phyloP scores from a whole-genome alignment of 2,888 invertebrate genomes.

The Alsophila aescularia region DNA sequence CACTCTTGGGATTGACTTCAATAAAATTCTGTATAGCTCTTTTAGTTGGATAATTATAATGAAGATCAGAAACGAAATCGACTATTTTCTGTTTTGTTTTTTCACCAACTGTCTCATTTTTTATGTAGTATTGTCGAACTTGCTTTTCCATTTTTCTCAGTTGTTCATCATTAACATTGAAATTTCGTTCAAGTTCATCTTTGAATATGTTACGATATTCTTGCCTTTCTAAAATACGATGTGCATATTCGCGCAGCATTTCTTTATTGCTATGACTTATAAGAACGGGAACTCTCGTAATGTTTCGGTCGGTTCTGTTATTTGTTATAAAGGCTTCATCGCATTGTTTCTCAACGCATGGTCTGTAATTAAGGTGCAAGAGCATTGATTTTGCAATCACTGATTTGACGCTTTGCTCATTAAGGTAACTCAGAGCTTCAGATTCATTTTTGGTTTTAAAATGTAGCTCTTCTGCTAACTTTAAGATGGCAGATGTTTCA shows the following conservation, averaged over 20 bases:
- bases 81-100: slow-evolving; percentile 26
- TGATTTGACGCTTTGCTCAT: slow-evolving; percentile 14
- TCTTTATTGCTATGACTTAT: slow-evolving; percentile 28
- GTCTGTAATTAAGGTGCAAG: slow-evolving; percentile 24
- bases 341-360: slow-evolving; percentile 29
- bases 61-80: slow-evolving; percentile 41
- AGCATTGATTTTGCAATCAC: slow-evolving; percentile 25
- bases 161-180: slow-evolving; percentile 29
- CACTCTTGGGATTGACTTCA: slow-evolving; percentile 39
- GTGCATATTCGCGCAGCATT: slow-evolving; percentile 16
- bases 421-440: slow-evolving; percentile 27
- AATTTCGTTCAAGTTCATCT: slow-evolving; percentile 27
- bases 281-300: slow-evolving; percentile 24
- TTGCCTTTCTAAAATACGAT: slow-evolving; percentile 12
- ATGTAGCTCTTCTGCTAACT: slow-evolving; percentile 28
- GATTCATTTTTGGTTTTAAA: slow-evolving; percentile 16
- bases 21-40: slow-evolving; percentile 51
- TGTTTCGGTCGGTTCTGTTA: slow-evolving; percentile 5
- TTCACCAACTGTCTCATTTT: slow-evolving; percentile 33
- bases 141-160: slow-evolving; percentile 34
- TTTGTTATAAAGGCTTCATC: slow-evolving; percentile 16
- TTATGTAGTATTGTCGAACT: slow-evolving; percentile 42
- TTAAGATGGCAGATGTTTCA: slow-evolving; percentile 12
- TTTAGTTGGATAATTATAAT: slow-evolving; percentile 36
- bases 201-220: slow-evolving; percentile 9